A percentile compares a stretch with the other conserved stretches of the same genome.
Evolutionary conservation across 1,140 invertebrate species (phyloP).

Genomic region (Drosophila auraria): DNA sequence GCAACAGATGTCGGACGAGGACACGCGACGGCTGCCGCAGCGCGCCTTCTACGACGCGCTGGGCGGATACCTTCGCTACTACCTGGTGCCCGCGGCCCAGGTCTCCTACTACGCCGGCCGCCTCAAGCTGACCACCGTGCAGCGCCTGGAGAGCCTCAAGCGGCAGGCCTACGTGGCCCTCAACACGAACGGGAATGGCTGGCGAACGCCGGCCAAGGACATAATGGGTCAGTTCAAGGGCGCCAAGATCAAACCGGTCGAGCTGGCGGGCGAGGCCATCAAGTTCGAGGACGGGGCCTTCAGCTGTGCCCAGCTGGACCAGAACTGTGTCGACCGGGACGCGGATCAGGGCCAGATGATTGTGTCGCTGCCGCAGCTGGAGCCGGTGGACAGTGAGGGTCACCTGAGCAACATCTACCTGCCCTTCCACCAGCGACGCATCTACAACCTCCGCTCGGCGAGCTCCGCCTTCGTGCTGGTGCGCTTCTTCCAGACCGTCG

Average conservation of each 20-base stretch:
- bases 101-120: constrained; percentile 78
- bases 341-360: constrained; percentile 61
- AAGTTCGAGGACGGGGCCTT: constrained; percentile 45
- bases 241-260: constrained; percentile 42
- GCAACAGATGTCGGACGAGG: constrained; percentile 38
- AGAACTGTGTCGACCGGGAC: constrained; percentile 23
- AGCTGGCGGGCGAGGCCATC: not conserved
- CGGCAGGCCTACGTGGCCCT: constrained; percentile 61
- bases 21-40: constrained; percentile 49
- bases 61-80: constrained; percentile 74
- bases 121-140: constrained; percentile 56
- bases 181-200: constrained; percentile 82
- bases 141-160: constrained; percentile 62
- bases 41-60: constrained; percentile 76
- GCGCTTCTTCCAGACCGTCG: constrained; percentile 67
- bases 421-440: constrained; percentile 71
- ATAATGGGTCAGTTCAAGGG: constrained; percentile 44
- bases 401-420: constrained; percentile 72
- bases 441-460: constrained; percentile 69
- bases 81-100: constrained; percentile 72
- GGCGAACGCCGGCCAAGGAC: constrained; percentile 53
- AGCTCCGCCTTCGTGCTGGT: constrained; percentile 63
- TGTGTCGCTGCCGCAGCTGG: constrained; percentile 69
- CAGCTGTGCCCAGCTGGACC: constrained; percentile 62
- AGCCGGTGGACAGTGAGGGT: constrained; percentile 57